phyloP scores from a whole-genome alignment of 2,888 invertebrate species.

The Cephus spinipes region DNA sequence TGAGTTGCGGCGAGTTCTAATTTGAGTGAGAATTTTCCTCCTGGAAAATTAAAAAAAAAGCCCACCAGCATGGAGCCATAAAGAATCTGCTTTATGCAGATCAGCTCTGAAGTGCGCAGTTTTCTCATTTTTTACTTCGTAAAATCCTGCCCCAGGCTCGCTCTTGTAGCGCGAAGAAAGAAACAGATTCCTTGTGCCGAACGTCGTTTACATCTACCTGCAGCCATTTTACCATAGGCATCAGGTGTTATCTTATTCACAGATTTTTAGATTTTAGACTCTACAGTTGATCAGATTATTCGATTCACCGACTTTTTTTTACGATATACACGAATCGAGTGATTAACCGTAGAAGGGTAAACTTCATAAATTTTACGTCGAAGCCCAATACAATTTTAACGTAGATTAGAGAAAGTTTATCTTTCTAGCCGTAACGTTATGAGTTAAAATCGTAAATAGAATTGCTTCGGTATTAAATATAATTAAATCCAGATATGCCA shows the following conservation, averaged over 20 bases:
- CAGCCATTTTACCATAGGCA: neutral
- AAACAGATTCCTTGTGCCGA: neutral
- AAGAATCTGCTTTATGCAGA: conserved; percentile 20
- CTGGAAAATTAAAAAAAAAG: conserved; percentile 20
- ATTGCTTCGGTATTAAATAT: too few species aligned
- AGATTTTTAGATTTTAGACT: neutral
- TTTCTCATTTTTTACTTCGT: conserved; percentile 2
- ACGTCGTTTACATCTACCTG: neutral
- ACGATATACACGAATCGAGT: neutral
- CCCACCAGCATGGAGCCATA: conserved; percentile 11
- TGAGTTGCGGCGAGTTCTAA: conserved; percentile 10
- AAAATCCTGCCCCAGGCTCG: conserved; percentile 1
- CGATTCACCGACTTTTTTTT: neutral
- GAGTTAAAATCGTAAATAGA: too few species aligned
- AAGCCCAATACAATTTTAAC: too few species aligned
- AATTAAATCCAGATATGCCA: too few species aligned
- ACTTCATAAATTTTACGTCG: too few species aligned
- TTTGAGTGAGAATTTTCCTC: conserved; percentile 12
- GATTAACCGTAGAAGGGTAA: too few species aligned
- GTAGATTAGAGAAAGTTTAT: too few species aligned
- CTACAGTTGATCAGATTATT: neutral
- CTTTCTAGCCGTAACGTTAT: too few species aligned
- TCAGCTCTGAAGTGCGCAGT: conserved; percentile 15
- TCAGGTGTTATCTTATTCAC: neutral
- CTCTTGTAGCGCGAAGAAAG: neutral